These are phyloP conservation scores for Hydrocynus forskahlii DNA, from an alignment of 2,797 vertebrate genomes.

Conservation along the genomic window DNA sequence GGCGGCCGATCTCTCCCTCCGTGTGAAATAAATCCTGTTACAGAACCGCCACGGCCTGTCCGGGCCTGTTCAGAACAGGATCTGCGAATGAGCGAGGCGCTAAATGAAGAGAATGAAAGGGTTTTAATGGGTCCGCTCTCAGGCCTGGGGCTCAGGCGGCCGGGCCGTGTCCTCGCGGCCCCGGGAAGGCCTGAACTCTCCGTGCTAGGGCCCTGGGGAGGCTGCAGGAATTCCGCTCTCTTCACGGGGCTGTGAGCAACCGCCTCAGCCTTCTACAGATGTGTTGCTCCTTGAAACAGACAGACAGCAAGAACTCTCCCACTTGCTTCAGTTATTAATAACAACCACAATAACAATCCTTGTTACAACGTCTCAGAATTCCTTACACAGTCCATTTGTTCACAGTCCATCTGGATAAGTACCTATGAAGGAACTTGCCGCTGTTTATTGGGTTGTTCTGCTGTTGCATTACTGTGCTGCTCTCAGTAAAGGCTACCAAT, in stretches of 20 bases:
- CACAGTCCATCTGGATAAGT: no score
- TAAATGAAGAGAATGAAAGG: slow-evolving; percentile 31
- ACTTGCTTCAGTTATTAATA: neutral
- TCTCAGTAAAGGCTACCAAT: no score
- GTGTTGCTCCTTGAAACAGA: slow-evolving; percentile 41
- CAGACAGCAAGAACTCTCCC: neutral
- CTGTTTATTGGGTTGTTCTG: no score
- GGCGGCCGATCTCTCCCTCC: slow-evolving; percentile 46
- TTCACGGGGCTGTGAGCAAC: slow-evolving; percentile 34
- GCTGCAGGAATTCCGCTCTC: slow-evolving; percentile 51
- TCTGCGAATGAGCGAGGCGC: slow-evolving; percentile 49
- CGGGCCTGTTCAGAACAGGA: slow-evolving; percentile 54
- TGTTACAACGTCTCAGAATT: neutral
- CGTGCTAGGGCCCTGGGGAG: slow-evolving; percentile 66
- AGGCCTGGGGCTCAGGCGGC: neutral
- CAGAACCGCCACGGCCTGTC: slow-evolving; percentile 59
- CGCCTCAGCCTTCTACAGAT: slow-evolving; percentile 40
- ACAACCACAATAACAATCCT: neutral
- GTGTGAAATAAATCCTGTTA: slow-evolving; percentile 62
- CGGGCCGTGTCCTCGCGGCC: slow-evolving; percentile 48
- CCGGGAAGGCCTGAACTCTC: slow-evolving; percentile 69
- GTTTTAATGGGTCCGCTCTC: slow-evolving; percentile 48
- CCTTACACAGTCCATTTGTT: neutral
- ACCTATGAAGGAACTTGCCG: no score
- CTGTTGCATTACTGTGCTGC: no score